Base-by-base conservation (phyloP, 1,140 invertebrate species). In the Helicoverpa armigera region DNA sequence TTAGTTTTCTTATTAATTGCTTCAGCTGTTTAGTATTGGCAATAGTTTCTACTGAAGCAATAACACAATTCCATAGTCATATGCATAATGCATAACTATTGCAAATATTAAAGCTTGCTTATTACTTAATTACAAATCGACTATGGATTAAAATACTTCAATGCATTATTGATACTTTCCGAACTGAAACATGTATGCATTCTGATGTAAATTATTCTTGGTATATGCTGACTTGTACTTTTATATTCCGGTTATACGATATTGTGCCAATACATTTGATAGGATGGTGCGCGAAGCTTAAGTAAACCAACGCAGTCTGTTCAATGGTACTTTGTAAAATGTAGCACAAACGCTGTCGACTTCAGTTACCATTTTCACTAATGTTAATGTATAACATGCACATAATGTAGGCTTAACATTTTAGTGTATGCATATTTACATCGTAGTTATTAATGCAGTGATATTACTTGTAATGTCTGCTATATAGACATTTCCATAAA, bases 381-480 rank as follows among this genome's bases (percentile, higher is more conserved):
- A 14, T 35, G 61, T 86, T 81, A 84, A 82, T 82, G 74, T 69
- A 69, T 60, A 79, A 16, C 51, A 79, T 75, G 81, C 82, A 84
- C 83, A 82, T 89, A 86, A 84, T 74, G 63, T 90, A 90, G 87
- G 84, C 43, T 67, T 86, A 82, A 86, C 78, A 82, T 85, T 75
- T 53, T 81, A 87, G 60, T 85, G 77, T 90, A 88, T 83, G 86
- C 82, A 80, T 74, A 60, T 63, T 67, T 67, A 80, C 56, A 77
- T 53, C 77, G 84, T 89, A 88, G 85, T 87, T 85, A 54, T 63
- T 86, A 84, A 85, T 81, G 70, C 85, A 90, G 91, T 92, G 91
- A 92, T 92, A 91, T 91, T 91, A 89, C 74, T 88, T 86, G 80
- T 88, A 89, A 77, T 82, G 76, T 79, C 77, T 83, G 61, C 79